Conservation (phyloP, 2,113 vertebrate genomes). For the Hipposideros armiger region DNA sequence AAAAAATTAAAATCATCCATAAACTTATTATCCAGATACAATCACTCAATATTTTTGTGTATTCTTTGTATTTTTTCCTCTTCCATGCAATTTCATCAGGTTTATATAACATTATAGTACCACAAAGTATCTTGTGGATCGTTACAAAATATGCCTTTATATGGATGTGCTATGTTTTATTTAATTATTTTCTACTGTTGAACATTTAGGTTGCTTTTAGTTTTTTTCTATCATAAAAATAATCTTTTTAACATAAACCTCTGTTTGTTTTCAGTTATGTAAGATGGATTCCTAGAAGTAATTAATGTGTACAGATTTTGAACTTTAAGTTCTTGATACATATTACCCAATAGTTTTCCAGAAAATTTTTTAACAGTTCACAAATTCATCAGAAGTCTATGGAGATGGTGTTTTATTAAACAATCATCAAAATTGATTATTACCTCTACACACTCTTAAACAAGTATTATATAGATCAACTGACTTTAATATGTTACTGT, state of each 20-base stretch:
- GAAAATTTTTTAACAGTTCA: background rate
- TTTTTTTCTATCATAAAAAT: background rate
- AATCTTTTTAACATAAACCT: conserved; percentile 10
- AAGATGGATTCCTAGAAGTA: conserved; percentile 17
- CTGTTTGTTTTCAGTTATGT: background rate
- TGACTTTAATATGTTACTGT: background rate
- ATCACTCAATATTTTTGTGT: background rate
- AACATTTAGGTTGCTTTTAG: conserved; percentile 29
- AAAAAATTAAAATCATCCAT: background rate
- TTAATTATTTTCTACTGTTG: conserved; percentile 24
- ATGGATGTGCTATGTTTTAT: background rate
- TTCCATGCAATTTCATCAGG: background rate
- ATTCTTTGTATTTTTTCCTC: background rate
- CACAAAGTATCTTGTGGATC: background rate
- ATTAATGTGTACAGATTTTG: conserved; percentile 20
- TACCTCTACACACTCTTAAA: background rate
- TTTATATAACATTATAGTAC: background rate
- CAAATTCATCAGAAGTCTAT: background rate
- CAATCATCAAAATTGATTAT: conserved; percentile 12
- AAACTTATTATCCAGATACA: conserved; percentile 17
- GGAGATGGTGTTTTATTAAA: background rate
- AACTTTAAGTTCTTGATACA: conserved; percentile 43
- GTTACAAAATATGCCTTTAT: conserved; percentile 41
- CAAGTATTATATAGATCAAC: background rate
- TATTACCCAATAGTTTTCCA: background rate